phyloP scores from a whole-genome alignment of 2,113 vertebrate species.

The Uria lomvia region DNA sequence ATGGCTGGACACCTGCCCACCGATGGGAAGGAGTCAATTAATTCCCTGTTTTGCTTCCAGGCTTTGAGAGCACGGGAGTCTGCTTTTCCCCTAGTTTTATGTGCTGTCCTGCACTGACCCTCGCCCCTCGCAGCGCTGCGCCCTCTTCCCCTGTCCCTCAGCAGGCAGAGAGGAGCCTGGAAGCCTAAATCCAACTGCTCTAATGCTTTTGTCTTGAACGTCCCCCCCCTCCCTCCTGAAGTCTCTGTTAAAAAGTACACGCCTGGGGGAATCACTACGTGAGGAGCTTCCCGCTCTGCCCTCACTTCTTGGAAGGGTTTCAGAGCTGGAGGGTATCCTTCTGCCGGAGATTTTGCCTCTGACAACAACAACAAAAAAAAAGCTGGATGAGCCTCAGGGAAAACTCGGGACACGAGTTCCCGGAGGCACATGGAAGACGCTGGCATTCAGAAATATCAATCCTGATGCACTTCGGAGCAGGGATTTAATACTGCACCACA shows the following conservation, averaged over 20 bases:
- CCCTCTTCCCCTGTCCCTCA: neutral
- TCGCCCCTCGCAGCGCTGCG: rapidly evolving
- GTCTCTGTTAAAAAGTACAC: neutral
- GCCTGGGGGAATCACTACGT: neutral
- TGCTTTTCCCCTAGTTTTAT: neutral
- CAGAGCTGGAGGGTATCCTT: neutral
- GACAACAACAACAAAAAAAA: neutral
- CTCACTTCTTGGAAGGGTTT: neutral
- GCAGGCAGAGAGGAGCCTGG: neutral
- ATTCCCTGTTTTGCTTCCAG: neutral
- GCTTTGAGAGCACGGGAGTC: rapidly evolving
- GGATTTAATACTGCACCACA: neutral
- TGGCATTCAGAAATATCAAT: neutral
- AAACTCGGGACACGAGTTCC: neutral
- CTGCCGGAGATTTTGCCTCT: neutral
- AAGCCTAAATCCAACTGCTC: neutral
- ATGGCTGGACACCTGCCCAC: neutral
- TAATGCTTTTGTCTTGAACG: neutral
- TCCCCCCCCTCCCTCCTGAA: too few relatives aligned
- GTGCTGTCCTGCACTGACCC: too few relatives aligned
- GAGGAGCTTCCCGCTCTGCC: neutral
- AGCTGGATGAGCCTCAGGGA: neutral
- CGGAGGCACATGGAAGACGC: neutral
- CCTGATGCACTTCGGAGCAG: neutral
- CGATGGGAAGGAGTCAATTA: neutral